These are phyloP conservation scores for Pocillopora damicornis DNA, from an alignment of 64 coral and sea anemone genomes.

Conservation along the genomic window DNA sequence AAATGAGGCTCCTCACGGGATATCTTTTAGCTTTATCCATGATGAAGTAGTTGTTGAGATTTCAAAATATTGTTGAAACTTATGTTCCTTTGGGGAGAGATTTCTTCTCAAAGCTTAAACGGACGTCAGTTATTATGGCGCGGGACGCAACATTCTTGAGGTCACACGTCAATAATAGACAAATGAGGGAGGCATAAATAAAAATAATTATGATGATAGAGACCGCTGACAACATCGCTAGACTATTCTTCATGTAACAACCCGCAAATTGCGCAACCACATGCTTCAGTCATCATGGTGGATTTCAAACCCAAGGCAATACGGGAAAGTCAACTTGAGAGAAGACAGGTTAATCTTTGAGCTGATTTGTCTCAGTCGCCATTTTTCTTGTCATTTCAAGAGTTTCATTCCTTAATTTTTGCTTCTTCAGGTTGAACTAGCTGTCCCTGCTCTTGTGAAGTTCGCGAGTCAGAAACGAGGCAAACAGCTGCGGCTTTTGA, in stretches of 20 bases:
- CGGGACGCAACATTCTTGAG: not conserved
- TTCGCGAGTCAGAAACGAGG: constrained; percentile 52
- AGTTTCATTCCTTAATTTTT: not conserved
- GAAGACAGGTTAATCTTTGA: constrained; percentile 60
- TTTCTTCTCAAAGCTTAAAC: not conserved
- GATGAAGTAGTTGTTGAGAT: not conserved
- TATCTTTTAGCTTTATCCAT: not conserved
- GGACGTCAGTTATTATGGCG: not conserved
- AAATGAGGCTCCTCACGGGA: not conserved
- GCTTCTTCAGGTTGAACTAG: constrained; percentile 57
- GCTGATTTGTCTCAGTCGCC: not conserved
- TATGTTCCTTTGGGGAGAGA: not conserved
- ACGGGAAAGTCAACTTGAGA: constrained; percentile 69
- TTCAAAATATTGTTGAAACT: not conserved
- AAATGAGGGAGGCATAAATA: too few relatives aligned
- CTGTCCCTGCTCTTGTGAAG: constrained; percentile 70
- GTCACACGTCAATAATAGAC: too few relatives aligned
- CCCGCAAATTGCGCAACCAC: not conserved
- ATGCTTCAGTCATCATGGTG: constrained; percentile 73
- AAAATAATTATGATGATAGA: too few relatives aligned
- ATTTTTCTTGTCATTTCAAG: not conserved
- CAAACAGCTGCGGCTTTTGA: constrained; percentile 56
- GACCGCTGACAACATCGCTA: too few relatives aligned
- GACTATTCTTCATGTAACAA: not conserved
- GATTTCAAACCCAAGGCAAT: constrained; percentile 35